Conservation (phyloP, 2,113 vertebrate species). For the Callipepla californica region DNA sequence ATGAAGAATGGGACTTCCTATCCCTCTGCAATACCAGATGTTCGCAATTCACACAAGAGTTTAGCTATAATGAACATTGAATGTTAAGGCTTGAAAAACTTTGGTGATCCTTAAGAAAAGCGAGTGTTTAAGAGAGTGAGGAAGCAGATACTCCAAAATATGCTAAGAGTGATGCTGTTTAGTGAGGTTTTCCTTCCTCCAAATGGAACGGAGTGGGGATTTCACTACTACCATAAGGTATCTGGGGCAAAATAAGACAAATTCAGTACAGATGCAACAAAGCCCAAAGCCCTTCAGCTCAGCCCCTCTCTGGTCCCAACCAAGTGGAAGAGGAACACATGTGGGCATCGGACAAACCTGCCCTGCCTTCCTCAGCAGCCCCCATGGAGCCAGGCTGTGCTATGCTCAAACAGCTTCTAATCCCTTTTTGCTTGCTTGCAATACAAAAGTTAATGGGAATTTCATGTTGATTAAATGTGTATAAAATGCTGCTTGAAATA, state of each 20-base stretch:
- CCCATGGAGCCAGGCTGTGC: background rate
- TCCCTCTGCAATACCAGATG: background rate
- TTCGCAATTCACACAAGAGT: slow-evolving; percentile 2
- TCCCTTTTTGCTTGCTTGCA: background rate
- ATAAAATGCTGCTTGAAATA: background rate
- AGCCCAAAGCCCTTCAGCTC: background rate
- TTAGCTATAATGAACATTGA: background rate
- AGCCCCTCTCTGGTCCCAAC: accelerated
- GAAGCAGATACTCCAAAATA: background rate
- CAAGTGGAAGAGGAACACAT: background rate
- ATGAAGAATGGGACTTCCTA: background rate
- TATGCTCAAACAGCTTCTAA: background rate
- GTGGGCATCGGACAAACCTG: background rate
- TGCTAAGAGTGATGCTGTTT: background rate
- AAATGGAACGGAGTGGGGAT: background rate
- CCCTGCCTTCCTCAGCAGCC: background rate
- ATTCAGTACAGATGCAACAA: background rate
- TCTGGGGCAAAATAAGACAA: background rate
- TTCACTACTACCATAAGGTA: background rate
- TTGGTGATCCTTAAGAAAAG: background rate
- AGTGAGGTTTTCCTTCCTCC: background rate
- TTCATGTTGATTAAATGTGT: background rate
- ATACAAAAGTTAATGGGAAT: background rate
- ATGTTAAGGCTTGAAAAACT: background rate
- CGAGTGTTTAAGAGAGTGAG: background rate